Conservation (phyloP, 1,140 invertebrate genomes). For the Anastrepha obliqua region DNA sequence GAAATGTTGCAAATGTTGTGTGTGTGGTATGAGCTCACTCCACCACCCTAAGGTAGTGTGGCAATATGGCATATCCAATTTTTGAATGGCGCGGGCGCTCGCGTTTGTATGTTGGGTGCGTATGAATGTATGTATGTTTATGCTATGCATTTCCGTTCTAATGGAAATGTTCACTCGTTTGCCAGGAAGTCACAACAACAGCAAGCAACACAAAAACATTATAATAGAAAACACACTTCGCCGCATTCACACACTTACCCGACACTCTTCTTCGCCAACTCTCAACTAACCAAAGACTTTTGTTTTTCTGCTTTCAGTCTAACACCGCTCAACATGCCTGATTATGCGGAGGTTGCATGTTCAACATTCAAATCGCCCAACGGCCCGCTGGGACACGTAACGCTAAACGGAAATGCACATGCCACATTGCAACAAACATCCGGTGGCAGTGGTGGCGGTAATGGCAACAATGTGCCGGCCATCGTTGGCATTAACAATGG, state of each 20-base stretch:
- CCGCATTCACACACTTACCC: not conserved
- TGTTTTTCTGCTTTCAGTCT: conserved; percentile 62
- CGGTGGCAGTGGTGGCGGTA: not conserved
- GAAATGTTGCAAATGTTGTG: conserved; percentile 26
- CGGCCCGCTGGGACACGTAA: conserved; percentile 55
- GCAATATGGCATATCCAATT: not conserved
- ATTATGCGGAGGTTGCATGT: conserved; percentile 76
- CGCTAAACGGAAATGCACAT: conserved; percentile 58
- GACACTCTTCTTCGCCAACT: not conserved
- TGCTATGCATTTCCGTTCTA: conserved; percentile 19
- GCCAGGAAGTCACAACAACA: conserved; percentile 11
- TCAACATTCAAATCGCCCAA: conserved; percentile 74
- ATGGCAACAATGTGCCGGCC: conserved; percentile 10
- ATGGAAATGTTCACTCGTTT: conserved; percentile 37
- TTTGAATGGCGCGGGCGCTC: not conserved
- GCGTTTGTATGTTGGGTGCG: not conserved
- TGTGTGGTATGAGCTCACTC: not conserved
- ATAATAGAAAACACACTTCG: not conserved
- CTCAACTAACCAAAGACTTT: conserved; percentile 2
- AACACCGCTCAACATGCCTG: conserved; percentile 74
- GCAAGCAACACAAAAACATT: not conserved
- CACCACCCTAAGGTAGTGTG: not conserved
- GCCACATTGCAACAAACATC: conserved; percentile 44
- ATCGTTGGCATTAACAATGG: conserved; percentile 40
- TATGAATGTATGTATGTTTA: not conserved